A percentile compares a stretch with the other conserved stretches of the same genome.
Conservation (phyloP, 2,797 vertebrate genomes). For the Myiotriccus ornatus region DNA sequence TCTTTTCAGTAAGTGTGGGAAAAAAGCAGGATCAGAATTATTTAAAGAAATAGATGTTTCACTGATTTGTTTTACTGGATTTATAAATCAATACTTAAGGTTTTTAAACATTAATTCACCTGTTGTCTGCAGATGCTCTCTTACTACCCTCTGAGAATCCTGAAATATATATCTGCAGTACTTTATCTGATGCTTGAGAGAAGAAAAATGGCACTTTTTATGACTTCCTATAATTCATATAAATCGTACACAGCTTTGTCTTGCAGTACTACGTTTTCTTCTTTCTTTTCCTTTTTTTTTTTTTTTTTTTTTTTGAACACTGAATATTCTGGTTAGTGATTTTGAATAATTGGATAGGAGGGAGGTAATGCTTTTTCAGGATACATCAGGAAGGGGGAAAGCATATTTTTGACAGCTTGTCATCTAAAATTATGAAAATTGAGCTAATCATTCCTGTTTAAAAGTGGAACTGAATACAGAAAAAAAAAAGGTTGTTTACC, state of each 20-base stretch:
- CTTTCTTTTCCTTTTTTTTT: not conserved
- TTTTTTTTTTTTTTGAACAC: not conserved
- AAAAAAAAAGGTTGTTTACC: slow-evolving; percentile 2
- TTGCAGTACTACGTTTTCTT: not conserved
- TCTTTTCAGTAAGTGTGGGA: not conserved
- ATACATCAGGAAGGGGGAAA: not conserved
- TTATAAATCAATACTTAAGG: not conserved
- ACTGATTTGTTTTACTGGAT: not conserved
- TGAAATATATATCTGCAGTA: not conserved
- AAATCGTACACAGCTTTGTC: not conserved
- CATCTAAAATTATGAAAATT: slow-evolving; percentile 24
- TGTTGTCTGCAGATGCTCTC: not conserved
- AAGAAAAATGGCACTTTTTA: not conserved
- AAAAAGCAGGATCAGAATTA: not conserved
- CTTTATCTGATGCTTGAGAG: not conserved
- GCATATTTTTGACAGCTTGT: not conserved
- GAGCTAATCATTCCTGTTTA: not conserved
- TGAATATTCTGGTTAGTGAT: not conserved
- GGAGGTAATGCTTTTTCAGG: not conserved
- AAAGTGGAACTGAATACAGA: not conserved
- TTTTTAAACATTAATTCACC: not conserved
- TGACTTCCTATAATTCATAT: not conserved
- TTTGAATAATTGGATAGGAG: not conserved
- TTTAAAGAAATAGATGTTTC: not conserved
- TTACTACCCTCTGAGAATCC: not conserved